phyloP scores from a whole-genome alignment of 2,888 invertebrate species.

The Drosophila tanythrix region DNA sequence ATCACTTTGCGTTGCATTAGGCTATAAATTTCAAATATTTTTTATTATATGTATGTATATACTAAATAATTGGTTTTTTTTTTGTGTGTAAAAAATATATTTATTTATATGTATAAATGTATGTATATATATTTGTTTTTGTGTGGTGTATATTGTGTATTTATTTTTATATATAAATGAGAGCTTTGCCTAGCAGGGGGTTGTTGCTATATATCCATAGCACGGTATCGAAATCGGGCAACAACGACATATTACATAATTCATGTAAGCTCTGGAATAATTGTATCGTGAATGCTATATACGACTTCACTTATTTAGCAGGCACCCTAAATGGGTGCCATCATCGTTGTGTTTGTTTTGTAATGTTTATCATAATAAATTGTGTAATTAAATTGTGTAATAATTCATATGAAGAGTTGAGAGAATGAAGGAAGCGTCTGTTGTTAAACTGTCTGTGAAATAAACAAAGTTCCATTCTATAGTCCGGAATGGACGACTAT shows the following conservation, averaged over 20 bases:
- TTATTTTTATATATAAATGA: slow-evolving; percentile 44
- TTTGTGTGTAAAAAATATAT: slow-evolving; percentile 63
- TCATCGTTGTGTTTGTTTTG: slow-evolving; percentile 10
- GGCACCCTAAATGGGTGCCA: neutral
- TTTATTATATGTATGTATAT: slow-evolving; percentile 43
- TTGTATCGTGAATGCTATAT: slow-evolving; percentile 35
- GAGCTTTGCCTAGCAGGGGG: slow-evolving; percentile 56
- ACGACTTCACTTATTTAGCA: slow-evolving; percentile 1
- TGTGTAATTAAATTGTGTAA: slow-evolving; percentile 35
- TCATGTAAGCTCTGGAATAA: slow-evolving; percentile 60
- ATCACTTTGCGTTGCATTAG: slow-evolving; percentile 79
- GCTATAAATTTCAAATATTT: slow-evolving; percentile 72
- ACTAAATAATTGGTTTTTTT: slow-evolving; percentile 62
- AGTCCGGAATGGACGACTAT: slow-evolving; percentile 25
- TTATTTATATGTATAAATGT: slow-evolving; percentile 41
- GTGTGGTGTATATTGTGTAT: slow-evolving; percentile 53
- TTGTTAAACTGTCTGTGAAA: slow-evolving; percentile 6
- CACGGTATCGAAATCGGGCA: slow-evolving; percentile 37
- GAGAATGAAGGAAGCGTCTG: slow-evolving; percentile 51
- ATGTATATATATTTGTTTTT: slow-evolving; percentile 31
- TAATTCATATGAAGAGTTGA: slow-evolving; percentile 41
- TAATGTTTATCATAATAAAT: slow-evolving; percentile 21
- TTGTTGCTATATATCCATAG: slow-evolving; percentile 36
- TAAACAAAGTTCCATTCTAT: slow-evolving; percentile 19
- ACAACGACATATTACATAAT: slow-evolving; percentile 45